Conservation (phyloP, 2,113 vertebrate species). For the Chiloscyllium plagiosum region DNA sequence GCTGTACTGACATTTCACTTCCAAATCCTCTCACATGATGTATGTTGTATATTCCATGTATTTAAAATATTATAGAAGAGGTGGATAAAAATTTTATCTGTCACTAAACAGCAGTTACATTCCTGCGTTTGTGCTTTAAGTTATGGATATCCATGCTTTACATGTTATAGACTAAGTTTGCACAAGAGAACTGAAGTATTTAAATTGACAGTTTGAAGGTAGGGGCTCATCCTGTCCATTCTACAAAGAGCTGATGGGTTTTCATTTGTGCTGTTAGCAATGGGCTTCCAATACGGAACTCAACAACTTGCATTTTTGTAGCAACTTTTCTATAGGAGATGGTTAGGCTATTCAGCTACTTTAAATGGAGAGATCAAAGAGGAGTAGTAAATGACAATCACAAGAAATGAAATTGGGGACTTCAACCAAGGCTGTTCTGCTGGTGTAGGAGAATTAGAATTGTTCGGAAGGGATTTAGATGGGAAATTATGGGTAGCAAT, state of each 20-base stretch:
- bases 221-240: not conserved
- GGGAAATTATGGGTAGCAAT: not conserved
- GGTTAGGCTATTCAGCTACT: not conserved
- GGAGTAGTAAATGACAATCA: not conserved
- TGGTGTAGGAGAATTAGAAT: not conserved
- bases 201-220: not conserved
- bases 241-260: not conserved
- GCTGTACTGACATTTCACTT: not conserved
- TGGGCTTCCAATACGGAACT: not conserved
- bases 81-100: not conserved
- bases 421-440: not conserved
- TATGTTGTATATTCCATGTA: not conserved
- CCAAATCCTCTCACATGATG: not conserved
- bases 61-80: not conserved
- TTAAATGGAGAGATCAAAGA: not conserved
- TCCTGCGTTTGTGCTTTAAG: not conserved
- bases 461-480: not conserved
- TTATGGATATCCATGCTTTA: not conserved
- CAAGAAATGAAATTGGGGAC: not conserved
- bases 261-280: not conserved
- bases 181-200: not conserved
- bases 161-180: not conserved
- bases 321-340: not conserved
- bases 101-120: not conserved
- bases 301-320: not conserved